phyloP scores from a whole-genome alignment of 2,797 vertebrate genomes.

The Australoheros facetus region DNA sequence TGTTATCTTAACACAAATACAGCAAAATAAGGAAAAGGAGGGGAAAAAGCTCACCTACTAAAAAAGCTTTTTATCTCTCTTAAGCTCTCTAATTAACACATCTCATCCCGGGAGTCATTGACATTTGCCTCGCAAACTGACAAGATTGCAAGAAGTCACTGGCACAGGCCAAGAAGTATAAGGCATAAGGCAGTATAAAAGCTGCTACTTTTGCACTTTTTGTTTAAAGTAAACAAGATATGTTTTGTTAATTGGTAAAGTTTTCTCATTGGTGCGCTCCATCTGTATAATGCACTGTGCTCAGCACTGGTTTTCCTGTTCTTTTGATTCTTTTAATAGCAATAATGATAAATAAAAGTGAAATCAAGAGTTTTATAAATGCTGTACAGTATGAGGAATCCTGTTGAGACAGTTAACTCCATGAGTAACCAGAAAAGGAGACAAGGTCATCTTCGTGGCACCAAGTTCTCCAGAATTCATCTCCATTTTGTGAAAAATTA shows the following conservation, averaged over 20 bases:
- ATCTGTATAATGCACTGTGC: background rate
- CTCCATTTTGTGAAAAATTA: background rate
- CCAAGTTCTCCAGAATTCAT: background rate
- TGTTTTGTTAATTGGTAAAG: background rate
- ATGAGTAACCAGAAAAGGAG: background rate
- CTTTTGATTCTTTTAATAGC: background rate
- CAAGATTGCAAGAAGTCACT: background rate
- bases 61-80: background rate
- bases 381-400: background rate
- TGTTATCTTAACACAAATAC: background rate
- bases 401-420: background rate
- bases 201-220: background rate
- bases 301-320: background rate
- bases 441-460: no score
- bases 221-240: background rate
- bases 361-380: background rate
- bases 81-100: constrained; percentile 1
- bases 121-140: background rate
- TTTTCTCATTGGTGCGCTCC: background rate
- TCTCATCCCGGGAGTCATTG: background rate
- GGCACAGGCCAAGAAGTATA: background rate
- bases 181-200: background rate
- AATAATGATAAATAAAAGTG: background rate
- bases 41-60: background rate
- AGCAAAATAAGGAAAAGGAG: background rate